These are phyloP conservation scores for Pteromalus puparum DNA, from an alignment of 1,140 invertebrate species.

Conservation along the genomic window DNA sequence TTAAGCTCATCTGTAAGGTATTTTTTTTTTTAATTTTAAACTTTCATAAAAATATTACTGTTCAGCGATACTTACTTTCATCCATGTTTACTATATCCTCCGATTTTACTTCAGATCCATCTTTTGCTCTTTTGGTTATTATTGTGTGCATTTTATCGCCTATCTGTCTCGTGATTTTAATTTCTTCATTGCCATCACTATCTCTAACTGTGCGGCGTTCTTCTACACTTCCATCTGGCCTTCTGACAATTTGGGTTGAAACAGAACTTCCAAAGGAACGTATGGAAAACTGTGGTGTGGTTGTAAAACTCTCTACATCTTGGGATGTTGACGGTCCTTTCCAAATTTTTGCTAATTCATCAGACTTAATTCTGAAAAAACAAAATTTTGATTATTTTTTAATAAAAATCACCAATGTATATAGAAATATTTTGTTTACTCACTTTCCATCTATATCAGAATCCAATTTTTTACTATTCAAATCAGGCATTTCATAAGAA, in stretches of 20 bases:
- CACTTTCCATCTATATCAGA: conserved; percentile 76
- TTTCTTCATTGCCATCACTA: conserved; percentile 74
- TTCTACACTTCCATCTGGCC: conserved; percentile 73
- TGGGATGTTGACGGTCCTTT: conserved; percentile 54
- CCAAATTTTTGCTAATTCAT: conserved; percentile 69
- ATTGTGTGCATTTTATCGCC: conserved; percentile 73
- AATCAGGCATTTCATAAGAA: conserved; percentile 34
- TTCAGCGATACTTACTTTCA: conserved; percentile 64
- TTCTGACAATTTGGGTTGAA: conserved; percentile 65
- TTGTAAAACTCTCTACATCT: conserved; percentile 20
- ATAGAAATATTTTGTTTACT: conserved; percentile 52
- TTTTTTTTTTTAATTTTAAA: background rate
- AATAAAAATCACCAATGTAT: conserved; percentile 22
- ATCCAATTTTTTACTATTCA: conserved; percentile 66
- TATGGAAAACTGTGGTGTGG: conserved; percentile 40
- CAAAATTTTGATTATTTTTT: conserved; percentile 24
- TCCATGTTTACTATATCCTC: conserved; percentile 73
- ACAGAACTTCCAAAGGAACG: conserved; percentile 65
- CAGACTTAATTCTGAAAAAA: conserved; percentile 65
- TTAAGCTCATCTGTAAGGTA: conserved; percentile 65
- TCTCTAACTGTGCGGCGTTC: conserved; percentile 72
- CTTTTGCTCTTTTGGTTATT: conserved; percentile 69
- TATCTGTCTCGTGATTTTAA: conserved; percentile 70
- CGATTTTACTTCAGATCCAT: conserved; percentile 71
- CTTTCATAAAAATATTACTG: background rate